Evolutionary conservation across 1,140 invertebrate genomes (phyloP).

Genomic region (Popillia japonica): DNA sequence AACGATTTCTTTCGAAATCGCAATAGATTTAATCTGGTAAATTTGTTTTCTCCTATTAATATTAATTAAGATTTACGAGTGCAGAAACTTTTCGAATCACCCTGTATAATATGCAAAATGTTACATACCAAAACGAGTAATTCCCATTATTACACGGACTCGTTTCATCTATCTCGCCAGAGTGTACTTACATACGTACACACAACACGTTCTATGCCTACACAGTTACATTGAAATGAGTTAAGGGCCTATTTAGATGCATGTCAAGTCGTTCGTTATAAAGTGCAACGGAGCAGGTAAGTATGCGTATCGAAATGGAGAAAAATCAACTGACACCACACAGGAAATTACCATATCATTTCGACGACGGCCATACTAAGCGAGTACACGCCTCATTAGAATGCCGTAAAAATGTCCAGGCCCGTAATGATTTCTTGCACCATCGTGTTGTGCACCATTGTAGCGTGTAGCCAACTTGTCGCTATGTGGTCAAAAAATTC

Average conservation of each 20-base stretch:
- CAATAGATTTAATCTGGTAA: too few species aligned
- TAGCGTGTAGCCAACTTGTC: not conserved
- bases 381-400: not conserved
- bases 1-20: too few species aligned
- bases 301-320: not conserved
- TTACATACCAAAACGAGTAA: too few species aligned
- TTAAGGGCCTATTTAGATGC: not conserved
- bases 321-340: not conserved
- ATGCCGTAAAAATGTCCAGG: not conserved
- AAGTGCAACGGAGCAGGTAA: not conserved
- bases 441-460: too few species aligned
- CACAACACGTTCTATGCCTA: not conserved
- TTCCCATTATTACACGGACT: too few species aligned
- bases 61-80: too few species aligned
- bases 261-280: not conserved
- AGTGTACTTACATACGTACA: not conserved
- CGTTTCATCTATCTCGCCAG: too few species aligned
- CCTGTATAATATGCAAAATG: too few species aligned
- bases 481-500: not conserved
- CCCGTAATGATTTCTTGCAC: not conserved
- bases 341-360: slow-evolving; percentile 4
- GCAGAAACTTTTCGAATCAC: too few species aligned
- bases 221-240: not conserved
- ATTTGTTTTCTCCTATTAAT: too few species aligned
- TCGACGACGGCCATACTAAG: not conserved